Evolutionary conservation across 2,113 vertebrate genomes (phyloP).

Genomic region (Cairina moschata): DNA sequence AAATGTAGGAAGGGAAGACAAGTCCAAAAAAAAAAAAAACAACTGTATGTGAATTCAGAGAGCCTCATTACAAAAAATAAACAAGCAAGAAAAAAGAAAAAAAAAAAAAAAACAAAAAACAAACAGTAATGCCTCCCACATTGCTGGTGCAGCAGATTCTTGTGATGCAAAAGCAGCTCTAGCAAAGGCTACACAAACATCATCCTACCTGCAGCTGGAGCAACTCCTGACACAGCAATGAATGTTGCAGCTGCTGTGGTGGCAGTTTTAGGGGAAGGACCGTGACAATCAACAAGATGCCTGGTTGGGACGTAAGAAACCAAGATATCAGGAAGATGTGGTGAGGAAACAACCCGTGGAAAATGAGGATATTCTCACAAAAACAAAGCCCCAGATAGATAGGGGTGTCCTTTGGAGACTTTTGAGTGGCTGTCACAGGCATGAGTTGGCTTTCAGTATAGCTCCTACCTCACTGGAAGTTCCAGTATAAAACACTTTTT

Average conservation of each 20-base stretch:
- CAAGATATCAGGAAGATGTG: neutral
- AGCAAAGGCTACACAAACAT: neutral
- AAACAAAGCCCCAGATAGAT: neutral
- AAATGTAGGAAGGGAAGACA: neutral
- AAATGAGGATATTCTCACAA: neutral
- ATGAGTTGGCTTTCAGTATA: neutral
- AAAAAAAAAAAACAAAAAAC: neutral
- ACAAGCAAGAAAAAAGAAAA: neutral
- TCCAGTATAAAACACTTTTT: neutral
- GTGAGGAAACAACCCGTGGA: neutral
- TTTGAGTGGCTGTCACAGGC: neutral
- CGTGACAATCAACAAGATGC: neutral
- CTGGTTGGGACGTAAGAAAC: neutral
- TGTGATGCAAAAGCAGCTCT: neutral
- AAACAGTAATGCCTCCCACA: neutral
- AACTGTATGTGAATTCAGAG: neutral
- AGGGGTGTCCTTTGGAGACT: neutral
- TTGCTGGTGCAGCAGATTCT: neutral
- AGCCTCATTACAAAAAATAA: neutral
- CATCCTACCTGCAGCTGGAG: neutral
- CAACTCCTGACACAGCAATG: neutral
- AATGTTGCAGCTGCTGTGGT: neutral
- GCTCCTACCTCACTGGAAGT: neutral
- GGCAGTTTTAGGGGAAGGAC: neutral
- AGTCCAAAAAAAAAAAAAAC: neutral